Base-by-base conservation (phyloP, 2,888 invertebrate species). In the Himalopsyche kuldschensis region DNA sequence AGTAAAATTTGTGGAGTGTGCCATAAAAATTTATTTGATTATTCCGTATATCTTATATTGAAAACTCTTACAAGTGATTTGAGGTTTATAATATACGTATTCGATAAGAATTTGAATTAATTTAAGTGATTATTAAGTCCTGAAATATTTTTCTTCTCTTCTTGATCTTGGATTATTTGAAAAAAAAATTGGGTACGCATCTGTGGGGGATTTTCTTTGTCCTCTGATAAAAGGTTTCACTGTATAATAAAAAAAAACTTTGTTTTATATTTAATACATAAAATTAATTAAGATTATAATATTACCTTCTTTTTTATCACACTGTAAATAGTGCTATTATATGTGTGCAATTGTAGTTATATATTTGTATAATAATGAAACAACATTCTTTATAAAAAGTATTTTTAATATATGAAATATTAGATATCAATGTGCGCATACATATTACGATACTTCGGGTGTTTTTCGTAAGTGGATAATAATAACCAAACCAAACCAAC, bases 331-430 rank as follows among this genome's bases (percentile, higher is more conserved):
- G 78, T 75, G 80, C 82, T 82, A 81, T 77, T 82, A 79, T 75
- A 84, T 84, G 84, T 84, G 84, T 82, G 82, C 84, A 84, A 82
- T 84, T 84, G 80, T 84, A 84, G 84, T 69, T 78, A 84, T 84
- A 82, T 84, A 81, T 84, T 80, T 84, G 82, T 81, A 84, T 84
- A 75, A 81, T 84, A 84, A 84, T 63, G 55, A 79, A 76, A 48
- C 47, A 80, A 80, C 41, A 32, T 69, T 80, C 30, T 20, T 76
- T 76, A 76, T 41, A 76, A 76, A 76, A 76, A 76, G 81, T 81
- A 81, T 75, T 81, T 81, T 79, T 75, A 80, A 75, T 46, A 80
- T 48, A 79, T 47, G 27, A 79, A 77, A 69, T 69, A 69, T 69
- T 27, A 30, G 15, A 69, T 69, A 27, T 69, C 69, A 69, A 69